Conservation (phyloP, 2,797 vertebrate species). For the Stomatorhinus walkeri region DNA sequence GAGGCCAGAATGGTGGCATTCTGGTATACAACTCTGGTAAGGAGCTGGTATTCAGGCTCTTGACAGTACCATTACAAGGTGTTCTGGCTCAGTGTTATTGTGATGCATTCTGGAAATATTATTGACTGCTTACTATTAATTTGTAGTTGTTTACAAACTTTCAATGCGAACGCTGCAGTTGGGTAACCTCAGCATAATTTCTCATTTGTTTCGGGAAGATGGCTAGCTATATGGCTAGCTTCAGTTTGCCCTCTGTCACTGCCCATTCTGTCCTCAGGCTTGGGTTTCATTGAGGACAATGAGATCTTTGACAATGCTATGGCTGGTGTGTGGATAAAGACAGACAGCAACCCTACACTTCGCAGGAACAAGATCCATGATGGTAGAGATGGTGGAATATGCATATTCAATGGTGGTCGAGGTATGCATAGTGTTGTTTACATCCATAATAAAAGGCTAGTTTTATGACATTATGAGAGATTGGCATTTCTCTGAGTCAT, state of each 20-base stretch:
- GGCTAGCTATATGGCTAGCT: neutral
- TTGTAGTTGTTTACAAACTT: neutral
- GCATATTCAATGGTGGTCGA: constrained; percentile 98
- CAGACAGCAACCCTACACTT: constrained; percentile 97
- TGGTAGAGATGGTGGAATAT: constrained; percentile 95
- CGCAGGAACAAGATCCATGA: constrained; percentile 99
- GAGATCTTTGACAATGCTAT: constrained; percentile 99
- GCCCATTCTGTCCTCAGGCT: constrained; percentile 57
- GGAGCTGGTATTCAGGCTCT: constrained; percentile 19
- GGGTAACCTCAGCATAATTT: neutral
- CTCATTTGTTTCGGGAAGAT: neutral
- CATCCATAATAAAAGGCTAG: neutral
- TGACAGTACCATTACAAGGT: neutral
- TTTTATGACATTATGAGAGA: neutral
- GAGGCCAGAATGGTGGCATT: constrained; percentile 97
- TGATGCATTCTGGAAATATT: neutral
- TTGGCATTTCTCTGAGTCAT: neutral
- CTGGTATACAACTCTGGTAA: constrained; percentile 98
- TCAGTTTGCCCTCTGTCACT: neutral
- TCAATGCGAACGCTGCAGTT: neutral
- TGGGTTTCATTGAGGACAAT: constrained; percentile 99
- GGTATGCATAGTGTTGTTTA: constrained; percentile 56
- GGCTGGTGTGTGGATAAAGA: constrained; percentile 99
- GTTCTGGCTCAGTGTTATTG: neutral
- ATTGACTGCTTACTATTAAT: neutral